Evolutionary conservation across 2,797 vertebrate genomes (phyloP), one percentile per base, ranked within the genome.

Genomic region (Oryzias sinensis): DNA sequence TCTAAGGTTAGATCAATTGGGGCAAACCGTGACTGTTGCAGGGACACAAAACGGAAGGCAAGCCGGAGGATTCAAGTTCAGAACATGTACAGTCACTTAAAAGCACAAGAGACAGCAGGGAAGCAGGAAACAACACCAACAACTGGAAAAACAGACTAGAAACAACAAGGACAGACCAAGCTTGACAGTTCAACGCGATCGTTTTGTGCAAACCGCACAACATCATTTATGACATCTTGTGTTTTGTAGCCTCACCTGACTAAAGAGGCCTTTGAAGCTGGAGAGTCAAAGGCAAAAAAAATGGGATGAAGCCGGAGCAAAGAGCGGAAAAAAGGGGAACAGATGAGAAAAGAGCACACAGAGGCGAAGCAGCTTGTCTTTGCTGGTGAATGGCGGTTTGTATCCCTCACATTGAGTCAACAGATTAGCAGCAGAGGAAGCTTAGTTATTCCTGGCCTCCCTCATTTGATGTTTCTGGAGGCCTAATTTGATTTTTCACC

Each of bases 401-500:
- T 83, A 91, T 87, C 88, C 68, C 78, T 89, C 87, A 85, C 87
- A 87, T 77, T 84, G 85, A 90, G 89, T 92, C 89, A 91, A 91
- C 90, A 91, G 92, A 92, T 92, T 92, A 92, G 88, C 69, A 40
- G 53, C 70, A 72, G 83, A 88, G 90, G 84, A 90, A 90, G 90
- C 90, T 88, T 68, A 88, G 88, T 84, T 87, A 83, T 87, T 90
- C 72, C 85, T 72, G 83, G 85, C 78, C 74, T 81, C 74, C 79
- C 71, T 76, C 75, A 77, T 91, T 91, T 92, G 90, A 93, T 91
- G 90, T 90, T 92, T 91, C 62, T 72, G 87, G 86, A 87, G 79
- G 65, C 77, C 89, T 93, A 93, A 93, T 93, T 93, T 88, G 91
- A 92, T 93, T 92, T 92, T 93, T 87, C 86, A 91, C 92, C 91